phyloP scores from a whole-genome alignment of 2,888 invertebrate species.

The Euproctis similis region DNA sequence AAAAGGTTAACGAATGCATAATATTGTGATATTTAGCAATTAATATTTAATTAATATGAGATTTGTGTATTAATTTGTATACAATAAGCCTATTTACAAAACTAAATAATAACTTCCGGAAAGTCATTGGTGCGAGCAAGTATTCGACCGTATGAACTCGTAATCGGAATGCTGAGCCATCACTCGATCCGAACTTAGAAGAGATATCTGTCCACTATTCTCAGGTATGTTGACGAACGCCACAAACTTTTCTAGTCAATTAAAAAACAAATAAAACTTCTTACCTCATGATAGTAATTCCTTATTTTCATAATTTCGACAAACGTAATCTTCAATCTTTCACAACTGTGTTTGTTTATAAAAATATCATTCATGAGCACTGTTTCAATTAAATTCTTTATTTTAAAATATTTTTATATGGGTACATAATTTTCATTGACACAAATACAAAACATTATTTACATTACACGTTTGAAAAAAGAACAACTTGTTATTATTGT shows the following conservation, averaged over 20 bases:
- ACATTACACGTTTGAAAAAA: slow-evolving; percentile 5
- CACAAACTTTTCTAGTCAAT: too few relatives aligned
- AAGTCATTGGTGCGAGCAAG: too few relatives aligned
- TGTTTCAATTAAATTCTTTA: slow-evolving; percentile 7
- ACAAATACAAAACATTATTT: slow-evolving; percentile 7
- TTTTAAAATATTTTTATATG: not conserved
- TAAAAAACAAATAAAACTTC: slow-evolving; percentile 11
- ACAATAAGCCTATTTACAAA: too few relatives aligned
- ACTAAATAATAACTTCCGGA: too few relatives aligned
- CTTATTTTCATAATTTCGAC: slow-evolving; percentile 67
- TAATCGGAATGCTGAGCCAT: too few relatives aligned
- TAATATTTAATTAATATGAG: too few relatives aligned
- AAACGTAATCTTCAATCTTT: slow-evolving; percentile 32
- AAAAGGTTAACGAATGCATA: too few relatives aligned
- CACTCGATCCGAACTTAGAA: too few relatives aligned
- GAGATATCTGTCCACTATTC: too few relatives aligned
- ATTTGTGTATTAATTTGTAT: slow-evolving; percentile 2
- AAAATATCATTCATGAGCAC: slow-evolving; percentile 41
- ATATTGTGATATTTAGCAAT: too few relatives aligned
- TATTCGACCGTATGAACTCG: too few relatives aligned
- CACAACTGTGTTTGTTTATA: slow-evolving; percentile 22
- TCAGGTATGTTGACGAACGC: too few relatives aligned
- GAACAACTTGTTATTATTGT: slow-evolving; percentile 20
- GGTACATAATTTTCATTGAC: not conserved
- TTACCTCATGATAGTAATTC: slow-evolving; percentile 64